phyloP scores from a whole-genome alignment of 2,888 invertebrate species.

The Epiblema foenella region DNA sequence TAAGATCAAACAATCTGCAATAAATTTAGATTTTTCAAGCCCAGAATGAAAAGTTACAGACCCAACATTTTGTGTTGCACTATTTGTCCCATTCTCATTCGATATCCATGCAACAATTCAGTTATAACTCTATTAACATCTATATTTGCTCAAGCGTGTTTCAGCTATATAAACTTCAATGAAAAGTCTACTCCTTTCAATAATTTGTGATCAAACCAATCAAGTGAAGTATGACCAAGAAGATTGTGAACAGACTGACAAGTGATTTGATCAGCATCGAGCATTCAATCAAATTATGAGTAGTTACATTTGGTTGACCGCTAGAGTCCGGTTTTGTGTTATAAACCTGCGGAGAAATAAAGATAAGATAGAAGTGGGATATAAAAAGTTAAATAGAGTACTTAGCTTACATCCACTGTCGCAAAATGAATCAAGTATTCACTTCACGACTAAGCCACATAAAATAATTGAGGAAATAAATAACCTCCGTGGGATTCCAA shows the following conservation, averaged over 20 bases:
- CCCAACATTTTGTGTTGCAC: conserved; percentile 51
- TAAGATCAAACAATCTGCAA: conserved; percentile 44
- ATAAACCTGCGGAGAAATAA: conserved; percentile 85
- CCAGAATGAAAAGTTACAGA: conserved; percentile 74
- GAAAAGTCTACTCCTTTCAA: conserved; percentile 70
- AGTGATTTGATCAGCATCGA: conserved; percentile 80
- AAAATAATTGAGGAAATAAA: conserved; percentile 62
- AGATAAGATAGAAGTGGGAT: conserved; percentile 80
- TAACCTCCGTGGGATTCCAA: conserved; percentile 49
- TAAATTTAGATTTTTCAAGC: conserved; percentile 60
- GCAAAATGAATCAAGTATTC: conserved; percentile 64
- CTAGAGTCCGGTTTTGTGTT: conserved; percentile 85
- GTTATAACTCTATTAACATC: conserved; percentile 62
- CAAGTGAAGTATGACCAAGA: conserved; percentile 79
- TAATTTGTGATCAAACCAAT: conserved; percentile 72
- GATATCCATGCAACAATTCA: conserved; percentile 70
- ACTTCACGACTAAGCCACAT: conserved; percentile 73
- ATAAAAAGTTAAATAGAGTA: conserved; percentile 62
- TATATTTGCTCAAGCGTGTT: conserved; percentile 73
- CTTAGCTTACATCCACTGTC: conserved; percentile 66
- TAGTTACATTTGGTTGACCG: conserved; percentile 85
- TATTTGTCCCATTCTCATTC: conserved; percentile 59
- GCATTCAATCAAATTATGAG: conserved; percentile 75
- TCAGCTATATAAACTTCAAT: conserved; percentile 61
- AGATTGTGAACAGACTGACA: conserved; percentile 76